phyloP scores from a whole-genome alignment of 2,113 vertebrate species.

The Pseudorasbora parva region DNA sequence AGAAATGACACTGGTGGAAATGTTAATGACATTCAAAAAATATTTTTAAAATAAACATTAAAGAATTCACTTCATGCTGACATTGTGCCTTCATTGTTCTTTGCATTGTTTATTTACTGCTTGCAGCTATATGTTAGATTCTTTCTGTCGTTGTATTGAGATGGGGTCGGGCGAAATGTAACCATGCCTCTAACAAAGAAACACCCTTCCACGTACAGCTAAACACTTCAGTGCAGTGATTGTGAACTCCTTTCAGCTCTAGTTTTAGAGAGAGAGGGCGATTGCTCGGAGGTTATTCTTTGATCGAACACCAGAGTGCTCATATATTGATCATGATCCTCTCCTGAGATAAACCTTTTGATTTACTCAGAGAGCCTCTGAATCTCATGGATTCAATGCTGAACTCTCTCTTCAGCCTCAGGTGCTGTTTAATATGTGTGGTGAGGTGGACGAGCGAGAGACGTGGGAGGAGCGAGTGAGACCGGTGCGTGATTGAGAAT shows the following conservation, averaged over 20 bases:
- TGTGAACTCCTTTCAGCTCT: background rate
- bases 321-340: constrained; percentile 20
- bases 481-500: too few relatives aligned
- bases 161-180: too few relatives aligned
- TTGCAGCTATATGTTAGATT: too few relatives aligned
- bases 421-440: background rate
- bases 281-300: background rate
- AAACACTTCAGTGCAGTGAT: background rate
- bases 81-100: too few relatives aligned
- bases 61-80: too few relatives aligned
- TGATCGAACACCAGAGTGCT: constrained; percentile 1
- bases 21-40: too few relatives aligned
- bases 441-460: too few relatives aligned
- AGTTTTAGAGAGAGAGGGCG: background rate
- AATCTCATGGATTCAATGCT: background rate
- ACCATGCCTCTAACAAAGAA: background rate
- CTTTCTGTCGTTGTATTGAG: too few relatives aligned
- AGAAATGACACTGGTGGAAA: too few relatives aligned
- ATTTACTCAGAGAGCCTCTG: constrained; percentile 1
- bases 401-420: background rate
- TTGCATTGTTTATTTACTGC: too few relatives aligned
- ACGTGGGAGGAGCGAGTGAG: too few relatives aligned
- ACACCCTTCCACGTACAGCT: background rate
- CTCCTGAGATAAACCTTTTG: background rate
- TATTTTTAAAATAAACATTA: too few relatives aligned